Conservation (phyloP, 2,797 vertebrate genomes). For the Muscicapa striata region DNA sequence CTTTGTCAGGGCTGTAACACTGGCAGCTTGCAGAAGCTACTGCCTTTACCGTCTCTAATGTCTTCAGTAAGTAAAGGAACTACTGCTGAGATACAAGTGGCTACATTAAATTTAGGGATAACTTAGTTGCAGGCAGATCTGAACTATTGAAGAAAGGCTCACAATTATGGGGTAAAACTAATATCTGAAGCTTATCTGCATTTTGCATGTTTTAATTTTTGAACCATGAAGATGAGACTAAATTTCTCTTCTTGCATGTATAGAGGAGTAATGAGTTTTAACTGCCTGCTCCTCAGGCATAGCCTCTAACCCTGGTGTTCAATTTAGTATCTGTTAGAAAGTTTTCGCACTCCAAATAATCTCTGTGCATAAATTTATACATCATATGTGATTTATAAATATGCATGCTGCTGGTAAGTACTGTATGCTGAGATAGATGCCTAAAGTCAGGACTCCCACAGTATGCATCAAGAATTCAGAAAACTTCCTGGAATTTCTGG, state of each 20-base stretch:
- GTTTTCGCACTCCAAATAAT: neutral
- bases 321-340: neutral
- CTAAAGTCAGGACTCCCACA: neutral
- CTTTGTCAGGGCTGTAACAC: neutral
- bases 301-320: neutral
- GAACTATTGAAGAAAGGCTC: neutral
- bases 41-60: neutral
- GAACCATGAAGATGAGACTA: neutral
- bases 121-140: neutral
- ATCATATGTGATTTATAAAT: neutral
- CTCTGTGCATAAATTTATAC: neutral
- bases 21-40: neutral
- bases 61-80: neutral
- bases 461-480: conserved; percentile 1
- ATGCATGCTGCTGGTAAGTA: neutral
- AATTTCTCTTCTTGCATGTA: neutral
- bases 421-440: neutral
- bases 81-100: neutral
- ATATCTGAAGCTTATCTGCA: neutral
- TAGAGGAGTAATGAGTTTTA: neutral
- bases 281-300: neutral
- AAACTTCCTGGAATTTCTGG: conserved; percentile 45
- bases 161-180: neutral
- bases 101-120: neutral
- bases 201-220: neutral